Evolutionary conservation across 2,797 vertebrate genomes (phyloP), one percentile per base, ranked within the genome.

Genomic region (Sphenodon punctatus): DNA sequence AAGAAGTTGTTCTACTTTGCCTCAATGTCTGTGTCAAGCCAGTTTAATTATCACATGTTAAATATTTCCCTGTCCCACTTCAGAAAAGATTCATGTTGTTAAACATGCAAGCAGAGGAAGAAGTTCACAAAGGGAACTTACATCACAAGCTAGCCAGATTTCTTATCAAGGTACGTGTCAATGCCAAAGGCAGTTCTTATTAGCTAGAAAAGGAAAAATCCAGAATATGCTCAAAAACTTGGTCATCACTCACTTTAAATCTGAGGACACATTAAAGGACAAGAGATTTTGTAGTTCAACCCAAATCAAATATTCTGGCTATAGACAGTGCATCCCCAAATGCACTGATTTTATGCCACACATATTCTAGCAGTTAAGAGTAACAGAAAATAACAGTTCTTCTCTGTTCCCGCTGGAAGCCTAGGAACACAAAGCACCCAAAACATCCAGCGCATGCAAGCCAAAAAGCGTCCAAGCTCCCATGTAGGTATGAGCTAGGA

Each of bases 141-240:
- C 80, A 89, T 85, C 88, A 85, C 87, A 5, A 83, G 85, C 67
- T 88, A 46, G 79, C 3, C 69, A 72, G 81, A 85, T 89, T 91
- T 89, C 90, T 83, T 55, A 87, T 60, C 80, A 48, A 68, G 19
- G 38, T 32, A 2, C 65, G 83, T 67, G 65, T 49, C 22, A 85
- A 67, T 2, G 87, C 82, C 85, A 64, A 2, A 10, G 75, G 81
- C 81, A 55, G 77, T 13, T 85, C 46, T 41, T 84, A 15, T 2
- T 2, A 81, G 72, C 86, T 79, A 83, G 27, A 60, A 53, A 15
- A 0, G 46, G 87, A 67, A n/a, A 74, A 88, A 84, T 78, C 84
- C 68, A 84, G 84, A 56, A 82, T 82, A 55, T 77, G 3, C 53
- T 53, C 30, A 53, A 51, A 41, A 75, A 45, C 53, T 1, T 42